Evolutionary conservation across 2,797 vertebrate species (phyloP), one percentile per base, ranked within the genome.

Genomic region (Characodon lateralis): DNA sequence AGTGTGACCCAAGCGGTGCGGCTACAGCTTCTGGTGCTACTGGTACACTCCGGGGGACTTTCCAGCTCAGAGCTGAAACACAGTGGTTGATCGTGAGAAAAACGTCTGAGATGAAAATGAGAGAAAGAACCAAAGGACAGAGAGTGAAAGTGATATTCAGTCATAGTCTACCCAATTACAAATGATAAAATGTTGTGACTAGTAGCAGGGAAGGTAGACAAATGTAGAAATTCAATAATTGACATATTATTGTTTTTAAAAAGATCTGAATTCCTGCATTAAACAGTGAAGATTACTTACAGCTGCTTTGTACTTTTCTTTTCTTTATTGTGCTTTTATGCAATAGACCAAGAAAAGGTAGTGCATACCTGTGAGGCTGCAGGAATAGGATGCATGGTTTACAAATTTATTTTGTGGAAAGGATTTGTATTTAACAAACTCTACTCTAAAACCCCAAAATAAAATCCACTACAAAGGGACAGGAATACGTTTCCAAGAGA

Each of bases 1-100:
- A 93, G 86, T 86, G 83, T 87, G 92, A 90, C 80, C 90, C 85
- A 90, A 92, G 91, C 90, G 83, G 83, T 80, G 80, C 87, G 82
- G 85, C 81, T 86, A 80, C 78, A 80, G 85, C 87, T 93, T 83
- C 88, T 66, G 88, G 73, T 89, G 91, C 91, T 90, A 84, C 90
- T 85, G 88, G 83, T 88, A 73, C 85, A 82, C 86, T 86, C 78
- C 46, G 78, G 66, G 90, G 91, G 92, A 91, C 88, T 92, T 93
- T 91, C 92, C 91, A 89, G 76, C 65, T 55, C 7, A 72, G 61
- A 79, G 78, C 89, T 81, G 81, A 77, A 72, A 73, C 77, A 71
- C 51, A 83, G 63, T 16, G 53, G 73, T 5, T 68, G 43, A 1
- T 72, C 65, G 70, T 80, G 76, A 74, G 74, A 79, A 68, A 71